Evolutionary conservation across 1,140 invertebrate species (phyloP), one percentile per base, ranked within the genome.

Genomic region (Drosophila oshimai): DNA sequence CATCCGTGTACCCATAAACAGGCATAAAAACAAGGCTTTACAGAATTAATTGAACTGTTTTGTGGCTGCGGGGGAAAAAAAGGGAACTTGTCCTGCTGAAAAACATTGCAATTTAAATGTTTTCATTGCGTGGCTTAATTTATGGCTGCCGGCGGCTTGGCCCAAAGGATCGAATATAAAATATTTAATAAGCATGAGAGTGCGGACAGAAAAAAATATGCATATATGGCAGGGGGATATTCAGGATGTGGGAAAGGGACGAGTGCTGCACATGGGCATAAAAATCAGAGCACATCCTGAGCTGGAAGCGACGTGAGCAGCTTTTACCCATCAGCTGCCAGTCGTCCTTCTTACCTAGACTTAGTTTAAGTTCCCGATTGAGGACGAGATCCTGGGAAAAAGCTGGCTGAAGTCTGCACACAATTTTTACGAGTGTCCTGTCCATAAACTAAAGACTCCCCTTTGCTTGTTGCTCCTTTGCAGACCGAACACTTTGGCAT

Each of bases 401-500:
- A n/a, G n/a, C n/a, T 55, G 51, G 33, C 65, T 68, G 12, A 49
- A 50, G 74, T 31, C 20, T 24, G 58, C 60, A 34, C 45, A 41
- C 33, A 65, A 50, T 42, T 67, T 55, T 51, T 51, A 33, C 49
- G 34, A 39, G 34, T 62, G 54, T 34, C 28, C 18, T 10, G 15
- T 36, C 22, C 54, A 37, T 39, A 51, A 28, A 39, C 36, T 20
- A 17, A 61, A 26, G 47, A 45, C 29, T 64, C 18, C 33, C 58
- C 18, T 60, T 34, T 44, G 26, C 44, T 29, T 47, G 34, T 58
- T 57, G 18, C 26, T 42, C 13, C 10, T 22, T 77, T 74, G 47
- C 74, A 84, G 79, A 39, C 39, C 18, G 57, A 72, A 55, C 45
- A 60, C 60, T 57, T 83, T 70, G 62, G 69, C 47, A 57, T 75